Evolutionary conservation across 2,888 invertebrate genomes (phyloP).

Genomic region (Tipula unca): DNA sequence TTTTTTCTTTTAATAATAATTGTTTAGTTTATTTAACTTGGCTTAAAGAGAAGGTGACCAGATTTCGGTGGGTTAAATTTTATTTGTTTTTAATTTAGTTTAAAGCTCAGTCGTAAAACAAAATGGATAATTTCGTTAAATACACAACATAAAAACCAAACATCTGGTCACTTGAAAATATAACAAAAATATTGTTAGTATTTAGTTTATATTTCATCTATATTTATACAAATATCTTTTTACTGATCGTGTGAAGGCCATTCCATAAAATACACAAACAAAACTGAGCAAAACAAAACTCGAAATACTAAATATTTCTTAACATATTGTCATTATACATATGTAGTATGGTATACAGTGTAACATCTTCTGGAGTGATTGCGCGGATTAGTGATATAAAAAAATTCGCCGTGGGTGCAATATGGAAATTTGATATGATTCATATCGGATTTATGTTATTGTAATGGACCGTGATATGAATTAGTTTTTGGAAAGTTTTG

Average conservation of each 20-base stretch:
- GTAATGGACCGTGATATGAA: background rate
- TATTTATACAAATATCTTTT: background rate
- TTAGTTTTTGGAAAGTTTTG: background rate
- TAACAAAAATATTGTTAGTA: background rate
- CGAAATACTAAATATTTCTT: background rate
- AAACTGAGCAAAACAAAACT: background rate
- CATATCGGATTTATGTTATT: background rate
- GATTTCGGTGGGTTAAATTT: background rate
- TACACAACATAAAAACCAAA: background rate
- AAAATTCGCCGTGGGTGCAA: background rate
- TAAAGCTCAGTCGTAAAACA: too few relatives aligned
- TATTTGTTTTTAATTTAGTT: too few relatives aligned
- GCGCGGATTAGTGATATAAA: background rate
- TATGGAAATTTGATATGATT: background rate
- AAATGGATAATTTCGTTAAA: too few relatives aligned
- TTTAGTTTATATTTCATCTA: background rate
- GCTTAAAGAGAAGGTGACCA: background rate
- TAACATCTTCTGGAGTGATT: background rate
- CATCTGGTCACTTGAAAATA: background rate
- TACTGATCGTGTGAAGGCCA: background rate
- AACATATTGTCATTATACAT: background rate
- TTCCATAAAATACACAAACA: background rate
- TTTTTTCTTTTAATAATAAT: background rate
- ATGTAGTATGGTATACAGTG: too few relatives aligned
- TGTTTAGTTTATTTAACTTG: background rate